Conservation (phyloP, 2,113 vertebrate genomes). For the Daphoenositta chrysoptera region DNA sequence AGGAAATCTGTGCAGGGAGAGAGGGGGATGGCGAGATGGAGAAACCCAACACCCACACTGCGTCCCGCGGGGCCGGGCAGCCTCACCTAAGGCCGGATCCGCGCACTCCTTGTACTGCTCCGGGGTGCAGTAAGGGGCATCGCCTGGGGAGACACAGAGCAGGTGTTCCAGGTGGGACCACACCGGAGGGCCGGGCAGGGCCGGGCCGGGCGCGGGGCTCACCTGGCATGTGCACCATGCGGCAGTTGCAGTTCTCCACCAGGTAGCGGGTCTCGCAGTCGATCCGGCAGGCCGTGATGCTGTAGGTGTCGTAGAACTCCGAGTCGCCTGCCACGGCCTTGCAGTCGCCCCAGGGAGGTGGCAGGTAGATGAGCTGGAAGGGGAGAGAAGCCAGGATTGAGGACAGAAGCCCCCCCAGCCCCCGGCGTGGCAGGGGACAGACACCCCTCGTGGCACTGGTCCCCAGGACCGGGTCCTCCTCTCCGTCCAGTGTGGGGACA, state of each 20-base stretch:
- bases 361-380: conserved; percentile 92
- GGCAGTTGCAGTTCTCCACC: conserved; percentile 99
- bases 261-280: conserved; percentile 97
- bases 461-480: rapidly evolving
- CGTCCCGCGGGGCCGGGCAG: neutral
- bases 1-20: conserved; percentile 84
- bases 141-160: conserved; percentile 73
- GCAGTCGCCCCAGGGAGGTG: conserved; percentile 96
- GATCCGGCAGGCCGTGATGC: conserved; percentile 95
- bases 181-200: rapidly evolving
- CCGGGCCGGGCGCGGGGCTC: neutral
- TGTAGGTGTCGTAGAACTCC: conserved; percentile 95
- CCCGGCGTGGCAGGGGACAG: rapidly evolving
- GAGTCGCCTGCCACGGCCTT: conserved; percentile 88
- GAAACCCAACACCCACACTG: rapidly evolving
- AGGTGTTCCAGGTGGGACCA: rapidly evolving
- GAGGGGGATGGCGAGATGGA: neutral
- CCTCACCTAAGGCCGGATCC: conserved; percentile 93
- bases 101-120: conserved; percentile 99
- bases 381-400: conserved; percentile 28
- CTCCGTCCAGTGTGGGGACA: neutral
- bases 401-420: neutral
- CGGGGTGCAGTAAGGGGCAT: conserved; percentile 96
- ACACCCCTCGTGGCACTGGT: rapidly evolving
- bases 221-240: conserved; percentile 99